phyloP scores from a whole-genome alignment of 2,797 vertebrate species.

The Schizothorax lantsangensis region DNA sequence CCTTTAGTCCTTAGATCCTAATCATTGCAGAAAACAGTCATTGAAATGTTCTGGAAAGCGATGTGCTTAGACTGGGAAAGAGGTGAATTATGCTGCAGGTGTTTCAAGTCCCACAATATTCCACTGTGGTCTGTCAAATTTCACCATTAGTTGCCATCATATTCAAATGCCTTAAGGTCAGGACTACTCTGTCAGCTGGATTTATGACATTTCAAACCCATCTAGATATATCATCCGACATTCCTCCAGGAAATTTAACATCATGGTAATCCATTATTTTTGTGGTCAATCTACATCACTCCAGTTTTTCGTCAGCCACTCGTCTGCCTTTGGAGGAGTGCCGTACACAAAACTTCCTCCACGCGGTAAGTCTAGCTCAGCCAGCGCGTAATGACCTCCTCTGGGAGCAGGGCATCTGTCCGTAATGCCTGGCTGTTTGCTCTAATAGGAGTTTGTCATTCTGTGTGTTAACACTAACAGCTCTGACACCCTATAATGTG shows the following conservation, averaged over 20 bases:
- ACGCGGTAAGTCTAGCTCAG: conserved; percentile 52
- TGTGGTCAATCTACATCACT: conserved; percentile 39
- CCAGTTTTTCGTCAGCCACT: conserved; percentile 36
- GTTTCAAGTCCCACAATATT: conserved; percentile 29
- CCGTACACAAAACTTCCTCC: conserved; percentile 12
- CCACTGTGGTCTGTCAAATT: conserved; percentile 33
- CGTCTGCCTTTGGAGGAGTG: background rate
- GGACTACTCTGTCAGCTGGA: conserved; percentile 4
- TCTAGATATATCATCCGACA: conserved; percentile 43
- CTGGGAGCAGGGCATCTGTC: conserved; percentile 70
- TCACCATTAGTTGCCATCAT: conserved; percentile 51
- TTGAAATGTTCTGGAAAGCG: background rate
- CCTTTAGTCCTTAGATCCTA: background rate
- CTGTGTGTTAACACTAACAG: conserved; percentile 63
- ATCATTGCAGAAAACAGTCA: background rate
- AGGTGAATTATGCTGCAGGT: conserved; percentile 15
- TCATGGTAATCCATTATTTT: conserved; percentile 53
- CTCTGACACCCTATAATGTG: conserved; percentile 56
- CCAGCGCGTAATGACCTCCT: conserved; percentile 77
- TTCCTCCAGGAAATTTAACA: conserved; percentile 42
- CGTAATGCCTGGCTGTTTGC: conserved; percentile 70
- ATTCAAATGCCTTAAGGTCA: conserved; percentile 36
- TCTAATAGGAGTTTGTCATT: conserved; percentile 63
- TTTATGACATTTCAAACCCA: conserved; percentile 44
- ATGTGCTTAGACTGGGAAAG: conserved; percentile 19